Evolutionary conservation across 2,888 invertebrate genomes (phyloP).

Genomic region (Myathropa florea): DNA sequence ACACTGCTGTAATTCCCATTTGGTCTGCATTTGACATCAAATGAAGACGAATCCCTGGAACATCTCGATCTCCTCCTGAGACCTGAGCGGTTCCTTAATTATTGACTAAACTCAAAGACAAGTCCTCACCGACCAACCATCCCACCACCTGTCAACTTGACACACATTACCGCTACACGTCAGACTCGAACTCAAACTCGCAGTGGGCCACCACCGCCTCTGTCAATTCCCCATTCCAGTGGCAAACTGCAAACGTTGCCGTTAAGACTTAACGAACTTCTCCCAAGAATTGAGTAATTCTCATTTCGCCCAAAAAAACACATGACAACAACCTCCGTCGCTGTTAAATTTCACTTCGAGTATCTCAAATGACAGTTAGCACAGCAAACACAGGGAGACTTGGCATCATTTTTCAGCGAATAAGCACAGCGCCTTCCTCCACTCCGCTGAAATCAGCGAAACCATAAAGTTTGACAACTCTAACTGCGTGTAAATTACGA

Average conservation of each 20-base stretch:
- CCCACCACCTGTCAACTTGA: too few species aligned
- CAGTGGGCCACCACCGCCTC: too few species aligned
- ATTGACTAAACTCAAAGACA: too few species aligned
- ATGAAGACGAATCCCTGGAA: too few species aligned
- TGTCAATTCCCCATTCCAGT: too few species aligned
- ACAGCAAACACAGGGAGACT: not conserved
- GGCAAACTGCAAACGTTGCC: not conserved
- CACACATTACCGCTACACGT: too few species aligned
- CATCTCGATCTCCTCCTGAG: too few species aligned
- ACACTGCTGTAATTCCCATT: too few species aligned
- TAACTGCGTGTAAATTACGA: slow-evolving; percentile 62
- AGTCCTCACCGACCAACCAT: too few species aligned
- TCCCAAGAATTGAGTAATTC: not conserved
- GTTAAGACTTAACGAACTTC: not conserved
- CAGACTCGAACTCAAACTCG: too few species aligned
- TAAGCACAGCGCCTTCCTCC: not conserved
- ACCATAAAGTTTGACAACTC: slow-evolving; percentile 61
- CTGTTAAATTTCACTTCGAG: not conserved
- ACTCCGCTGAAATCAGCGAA: slow-evolving; percentile 32
- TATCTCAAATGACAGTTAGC: not conserved
- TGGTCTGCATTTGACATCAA: too few species aligned
- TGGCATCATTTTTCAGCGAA: not conserved
- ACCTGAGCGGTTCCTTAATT: too few species aligned
- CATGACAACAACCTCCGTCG: not conserved
- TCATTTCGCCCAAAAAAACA: not conserved